A percentile compares a stretch with the other conserved stretches of the same genome.
Evolutionary conservation across 64 coral and sea anemone genomes (phyloP).

Genomic region (Cladopsammia gracilis): DNA sequence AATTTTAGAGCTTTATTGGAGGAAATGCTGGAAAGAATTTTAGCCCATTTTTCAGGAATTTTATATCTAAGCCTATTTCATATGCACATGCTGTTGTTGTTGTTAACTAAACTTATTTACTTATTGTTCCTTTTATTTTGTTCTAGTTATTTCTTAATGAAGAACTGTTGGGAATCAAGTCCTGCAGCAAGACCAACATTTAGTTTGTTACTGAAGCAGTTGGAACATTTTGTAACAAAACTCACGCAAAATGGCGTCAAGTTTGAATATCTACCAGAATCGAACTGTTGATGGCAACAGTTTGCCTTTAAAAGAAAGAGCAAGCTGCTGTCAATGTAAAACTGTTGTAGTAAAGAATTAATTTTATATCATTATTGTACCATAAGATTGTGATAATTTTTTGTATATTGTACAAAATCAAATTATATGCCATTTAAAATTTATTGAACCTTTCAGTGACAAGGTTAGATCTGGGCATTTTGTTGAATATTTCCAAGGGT

Average conservation of each 20-base stretch:
- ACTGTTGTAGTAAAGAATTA: not conserved
- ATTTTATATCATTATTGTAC: constrained; percentile 27
- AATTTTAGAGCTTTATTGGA: too few species aligned
- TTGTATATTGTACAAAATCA: constrained; percentile 42
- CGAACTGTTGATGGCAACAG: constrained; percentile 18
- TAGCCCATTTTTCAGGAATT: too few species aligned
- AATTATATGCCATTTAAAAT: constrained; percentile 12
- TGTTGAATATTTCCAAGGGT: not conserved
- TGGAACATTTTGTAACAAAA: constrained; percentile 35
- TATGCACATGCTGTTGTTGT: too few species aligned
- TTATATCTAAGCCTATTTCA: too few species aligned
- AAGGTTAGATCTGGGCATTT: not conserved
- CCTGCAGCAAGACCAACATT: constrained; percentile 56
- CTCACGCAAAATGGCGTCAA: constrained; percentile 23
- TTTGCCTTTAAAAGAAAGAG: not conserved
- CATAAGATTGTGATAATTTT: constrained; percentile 40
- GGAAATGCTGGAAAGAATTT: too few species aligned
- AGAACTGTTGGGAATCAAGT: constrained; percentile 31
- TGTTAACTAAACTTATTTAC: not conserved
- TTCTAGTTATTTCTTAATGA: constrained; percentile 48
- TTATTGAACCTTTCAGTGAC: not conserved
- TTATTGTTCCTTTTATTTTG: not conserved
- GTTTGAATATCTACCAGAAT: constrained; percentile 46
- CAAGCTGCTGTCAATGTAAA: not conserved
- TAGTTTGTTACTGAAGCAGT: constrained; percentile 32